Conservation (phyloP, 1,140 invertebrate genomes). For the Bombus picipes region DNA sequence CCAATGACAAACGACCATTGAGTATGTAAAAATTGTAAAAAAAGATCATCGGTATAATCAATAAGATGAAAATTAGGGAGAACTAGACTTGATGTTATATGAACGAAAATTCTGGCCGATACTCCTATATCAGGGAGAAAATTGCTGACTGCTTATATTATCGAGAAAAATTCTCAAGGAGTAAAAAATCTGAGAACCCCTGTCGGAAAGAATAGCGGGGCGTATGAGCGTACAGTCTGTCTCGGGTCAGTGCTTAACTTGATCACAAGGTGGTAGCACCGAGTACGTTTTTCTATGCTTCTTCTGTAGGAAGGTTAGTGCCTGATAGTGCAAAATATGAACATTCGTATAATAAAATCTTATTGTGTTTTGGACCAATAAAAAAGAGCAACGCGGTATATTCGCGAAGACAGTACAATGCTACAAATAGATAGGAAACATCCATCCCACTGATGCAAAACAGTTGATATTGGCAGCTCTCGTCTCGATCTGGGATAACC, state of each 20-base stretch:
- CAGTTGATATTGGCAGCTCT: constrained; percentile 32
- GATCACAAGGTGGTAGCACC: constrained; percentile 27
- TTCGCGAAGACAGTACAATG: constrained; percentile 29
- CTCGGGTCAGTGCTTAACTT: neutral
- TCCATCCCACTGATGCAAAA: constrained; percentile 39
- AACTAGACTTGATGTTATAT: neutral
- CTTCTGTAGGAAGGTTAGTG: neutral
- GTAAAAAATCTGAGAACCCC: neutral
- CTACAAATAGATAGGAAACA: constrained; percentile 13
- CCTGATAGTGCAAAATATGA: constrained; percentile 23
- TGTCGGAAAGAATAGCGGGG: neutral
- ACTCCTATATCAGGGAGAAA: neutral
- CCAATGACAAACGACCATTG: too few relatives aligned
- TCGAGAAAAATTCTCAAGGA: too few relatives aligned
- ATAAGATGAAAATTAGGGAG: neutral
- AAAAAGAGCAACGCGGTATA: constrained; percentile 1
- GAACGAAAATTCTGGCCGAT: neutral
- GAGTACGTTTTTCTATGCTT: neutral
- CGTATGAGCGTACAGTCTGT: neutral
- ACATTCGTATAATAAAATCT: neutral
- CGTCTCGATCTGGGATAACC: constrained; percentile 52
- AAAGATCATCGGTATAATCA: neutral
- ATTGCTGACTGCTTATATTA: too few relatives aligned
- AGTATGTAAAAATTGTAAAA: neutral
- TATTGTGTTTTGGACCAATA: neutral